Evolutionary conservation across 2,113 vertebrate species (phyloP), one percentile per base, ranked within the genome.

Genomic region (Lamprologus speciosus): DNA sequence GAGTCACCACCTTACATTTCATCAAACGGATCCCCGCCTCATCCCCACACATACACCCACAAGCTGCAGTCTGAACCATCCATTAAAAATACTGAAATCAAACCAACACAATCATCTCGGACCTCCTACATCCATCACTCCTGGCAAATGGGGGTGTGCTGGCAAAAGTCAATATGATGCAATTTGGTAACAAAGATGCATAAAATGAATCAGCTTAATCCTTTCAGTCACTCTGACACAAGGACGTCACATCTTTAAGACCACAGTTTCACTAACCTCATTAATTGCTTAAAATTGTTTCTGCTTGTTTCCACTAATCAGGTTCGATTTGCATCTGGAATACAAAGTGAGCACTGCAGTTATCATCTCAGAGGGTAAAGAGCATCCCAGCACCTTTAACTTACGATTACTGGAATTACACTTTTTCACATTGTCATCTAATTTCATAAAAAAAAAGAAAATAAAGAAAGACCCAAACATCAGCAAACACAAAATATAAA

Each of bases 51-150:
- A 50, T 50, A 53, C 47, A 42, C 68, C 58, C 58, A 92, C 40
- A 53, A 10, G 50, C 2, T 70, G 35, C 33, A 45, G 12, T 73
- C 26, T 47, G 37, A 85, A 16, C 26, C 13, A 85, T 86, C 45
- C 65, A 88, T 90, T 86, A 51, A 31, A 89, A 85, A 85, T n/a
- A 79, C 47, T 28, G 14, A 60, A 35, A 82, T 87, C 58, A 81
- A 60, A 80, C 40, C 28, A 63, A 82, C 42, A 87, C 88, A 58
- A 78, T 70, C 86, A 17, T 81, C 82, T 13, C 19, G 19, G 47
- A 84, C 82, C 79, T 83, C 13, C 35, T 19, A 53, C 68, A 93
- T 90, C 58, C 47, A 82, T 91, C 85, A 89, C 78, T 83, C 73
- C 31, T 50, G 26, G 45, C 70, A 78, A 78, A 50, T 78, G 70